Conservation (phyloP, 1,140 invertebrate species). For the Heliconius hermathena region DNA sequence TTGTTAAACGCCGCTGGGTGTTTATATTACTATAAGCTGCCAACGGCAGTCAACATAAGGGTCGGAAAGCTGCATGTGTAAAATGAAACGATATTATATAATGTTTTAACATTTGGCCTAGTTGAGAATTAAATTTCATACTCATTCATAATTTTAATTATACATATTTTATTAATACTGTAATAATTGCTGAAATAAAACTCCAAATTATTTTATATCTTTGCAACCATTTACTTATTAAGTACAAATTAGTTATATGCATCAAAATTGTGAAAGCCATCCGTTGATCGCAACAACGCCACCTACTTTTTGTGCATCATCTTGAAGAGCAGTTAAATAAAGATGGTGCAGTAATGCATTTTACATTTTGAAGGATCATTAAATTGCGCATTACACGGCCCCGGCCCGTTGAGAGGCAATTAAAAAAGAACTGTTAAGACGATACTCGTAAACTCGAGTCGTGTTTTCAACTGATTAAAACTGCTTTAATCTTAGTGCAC, state of each 20-base stretch:
- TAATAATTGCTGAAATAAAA: not conserved
- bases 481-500: constrained; percentile 64
- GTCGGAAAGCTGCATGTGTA: constrained; percentile 58
- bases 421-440: constrained; percentile 78
- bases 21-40: constrained; percentile 77
- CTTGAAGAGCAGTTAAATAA: constrained; percentile 58
- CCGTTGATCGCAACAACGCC: not conserved
- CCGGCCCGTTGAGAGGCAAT: constrained; percentile 71
- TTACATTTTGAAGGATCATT: constrained; percentile 79
- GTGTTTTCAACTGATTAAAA: constrained; percentile 79
- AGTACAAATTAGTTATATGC: not conserved
- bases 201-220: not conserved
- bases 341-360: constrained; percentile 77
- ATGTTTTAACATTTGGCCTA: not conserved
- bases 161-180: not conserved
- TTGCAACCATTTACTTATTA: not conserved
- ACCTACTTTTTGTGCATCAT: constrained; percentile 33
- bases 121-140: not conserved
- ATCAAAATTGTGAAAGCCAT: constrained; percentile 1
- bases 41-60: constrained; percentile 59
- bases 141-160: not conserved
- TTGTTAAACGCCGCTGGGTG: constrained; percentile 67
- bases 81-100: constrained; percentile 49
- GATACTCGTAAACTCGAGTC: constrained; percentile 74
- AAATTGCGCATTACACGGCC: constrained; percentile 76